These are phyloP conservation scores for Cataglyphis rosenhaueri DNA, from an alignment of 2,888 invertebrate genomes.

Conservation along the genomic window DNA sequence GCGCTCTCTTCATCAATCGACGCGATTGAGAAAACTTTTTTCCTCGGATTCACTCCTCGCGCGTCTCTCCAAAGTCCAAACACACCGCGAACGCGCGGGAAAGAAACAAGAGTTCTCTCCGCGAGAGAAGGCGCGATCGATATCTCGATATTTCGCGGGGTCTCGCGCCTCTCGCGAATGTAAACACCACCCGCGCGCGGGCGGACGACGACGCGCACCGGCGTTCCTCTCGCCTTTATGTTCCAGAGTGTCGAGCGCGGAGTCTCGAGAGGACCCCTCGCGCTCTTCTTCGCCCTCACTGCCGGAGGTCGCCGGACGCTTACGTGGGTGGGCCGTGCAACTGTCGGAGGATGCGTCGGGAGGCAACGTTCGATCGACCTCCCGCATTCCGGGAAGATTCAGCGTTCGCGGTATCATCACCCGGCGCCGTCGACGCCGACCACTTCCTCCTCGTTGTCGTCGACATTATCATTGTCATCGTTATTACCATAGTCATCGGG, in stretches of 20 bases:
- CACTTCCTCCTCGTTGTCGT: conserved; percentile 52
- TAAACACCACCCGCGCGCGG: conserved; percentile 27
- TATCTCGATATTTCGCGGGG: conserved; percentile 46
- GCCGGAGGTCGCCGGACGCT: conserved; percentile 55
- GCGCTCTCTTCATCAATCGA: not conserved
- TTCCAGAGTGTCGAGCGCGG: not conserved
- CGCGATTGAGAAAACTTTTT: not conserved
- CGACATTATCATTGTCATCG: conserved; percentile 52
- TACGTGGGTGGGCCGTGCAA: conserved; percentile 58
- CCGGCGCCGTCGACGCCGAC: conserved; percentile 47
- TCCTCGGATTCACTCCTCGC: not conserved
- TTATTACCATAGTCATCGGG: conserved; percentile 48
- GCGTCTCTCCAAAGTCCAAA: not conserved
- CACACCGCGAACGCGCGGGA: not conserved
- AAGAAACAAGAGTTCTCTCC: not conserved
- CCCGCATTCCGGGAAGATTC: conserved; percentile 72
- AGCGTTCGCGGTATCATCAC: conserved; percentile 53
- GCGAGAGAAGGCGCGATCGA: conserved; percentile 29
- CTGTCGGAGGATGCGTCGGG: conserved; percentile 56
- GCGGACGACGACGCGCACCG: conserved; percentile 29
- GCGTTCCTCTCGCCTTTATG: conserved; percentile 27
- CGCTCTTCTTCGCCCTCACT: conserved; percentile 37
- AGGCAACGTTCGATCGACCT: conserved; percentile 69
- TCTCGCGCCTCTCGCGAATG: conserved; percentile 41
- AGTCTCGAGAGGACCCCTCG: not conserved